Evolutionary conservation across 2,113 vertebrate species (phyloP), one percentile per base, ranked within the genome.

Genomic region (Boulengeromyrus knoepffleri): DNA sequence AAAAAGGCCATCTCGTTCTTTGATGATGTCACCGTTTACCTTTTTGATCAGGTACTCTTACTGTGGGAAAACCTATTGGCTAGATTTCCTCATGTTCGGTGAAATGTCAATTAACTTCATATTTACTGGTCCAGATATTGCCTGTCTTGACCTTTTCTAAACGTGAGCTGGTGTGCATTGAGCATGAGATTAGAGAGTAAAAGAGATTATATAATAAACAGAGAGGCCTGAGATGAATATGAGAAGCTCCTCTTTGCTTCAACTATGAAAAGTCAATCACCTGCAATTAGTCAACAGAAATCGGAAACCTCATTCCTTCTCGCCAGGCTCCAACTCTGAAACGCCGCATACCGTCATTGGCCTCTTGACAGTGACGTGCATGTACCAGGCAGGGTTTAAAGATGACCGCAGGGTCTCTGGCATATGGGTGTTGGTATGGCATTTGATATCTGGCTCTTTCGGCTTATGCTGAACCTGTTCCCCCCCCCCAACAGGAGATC

Each of bases 21-120:
- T 52, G 97, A 98, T 88, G 98, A 99, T 90, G 99, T 99, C 94
- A 99, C 99, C 0, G 97, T 99, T 92, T 99, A 97, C 93, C 96
- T 99, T 88, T 99, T 99, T 94, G 99, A 99, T 94, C 99, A 99
- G 97, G 99, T 99, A 96, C 19, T 17, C 10, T 13, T 13, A 90
- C 42, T 84, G 56, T 39, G 42, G 19, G 31, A 56, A 47, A 52
- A 89, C 58, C 31, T 89, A 31, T 50, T 39, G n/a, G n/a, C 62
- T 70, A 31, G 62, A 70, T 70, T 4, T 31, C 62, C 27, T 15
- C 31, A 8, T 5, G 27, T 15, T 49, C 5, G 5, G 13, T 42
- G 13, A 17, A 24, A 39, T 39, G 62, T 3, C 0, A 62, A 9
- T 3, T n/a, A 9, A 24, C 19, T n/a, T 5, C 13, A 77, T 77